A percentile compares a stretch with the other conserved stretches of the same genome.
These are phyloP conservation scores for Peromyscus attwateri DNA, from an alignment of 2,797 vertebrate species.

Conservation along the genomic window DNA sequence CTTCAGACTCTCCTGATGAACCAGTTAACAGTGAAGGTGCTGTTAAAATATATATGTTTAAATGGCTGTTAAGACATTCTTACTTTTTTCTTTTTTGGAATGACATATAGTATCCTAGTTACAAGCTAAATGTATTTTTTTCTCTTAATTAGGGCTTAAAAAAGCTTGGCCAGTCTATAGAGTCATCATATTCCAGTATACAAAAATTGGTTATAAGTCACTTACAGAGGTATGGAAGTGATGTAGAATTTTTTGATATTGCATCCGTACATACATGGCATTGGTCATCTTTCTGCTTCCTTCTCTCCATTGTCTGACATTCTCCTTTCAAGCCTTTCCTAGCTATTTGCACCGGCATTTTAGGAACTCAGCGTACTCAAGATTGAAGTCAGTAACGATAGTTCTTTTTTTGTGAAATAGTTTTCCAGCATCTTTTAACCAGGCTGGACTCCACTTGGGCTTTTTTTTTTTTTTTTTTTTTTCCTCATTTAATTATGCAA, in stretches of 20 bases:
- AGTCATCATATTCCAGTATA: constrained; percentile 98
- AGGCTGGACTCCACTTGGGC: background rate
- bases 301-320: background rate
- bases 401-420: background rate
- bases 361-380: background rate
- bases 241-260: background rate
- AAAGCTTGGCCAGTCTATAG: constrained; percentile 98
- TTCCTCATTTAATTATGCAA: background rate
- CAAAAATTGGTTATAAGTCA: constrained; percentile 99
- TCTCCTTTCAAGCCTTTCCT: constrained; percentile 23
- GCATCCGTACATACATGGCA: accelerated
- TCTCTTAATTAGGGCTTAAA: constrained; percentile 93
- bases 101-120: background rate
- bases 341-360: background rate
- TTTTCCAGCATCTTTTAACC: constrained; percentile 1
- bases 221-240: constrained; percentile 93
- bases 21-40: constrained; percentile 97
- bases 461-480: too few species aligned
- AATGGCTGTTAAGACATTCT: background rate
- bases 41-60: constrained; percentile 61
- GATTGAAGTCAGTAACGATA: background rate
- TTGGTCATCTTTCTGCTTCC: constrained; percentile 3
- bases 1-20: constrained; percentile 98
- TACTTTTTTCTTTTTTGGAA: constrained; percentile 26
- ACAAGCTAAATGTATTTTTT: constrained; percentile 71